These are phyloP conservation scores for Mola mola DNA, from an alignment of 2,113 vertebrate genomes.

Conservation along the genomic window DNA sequence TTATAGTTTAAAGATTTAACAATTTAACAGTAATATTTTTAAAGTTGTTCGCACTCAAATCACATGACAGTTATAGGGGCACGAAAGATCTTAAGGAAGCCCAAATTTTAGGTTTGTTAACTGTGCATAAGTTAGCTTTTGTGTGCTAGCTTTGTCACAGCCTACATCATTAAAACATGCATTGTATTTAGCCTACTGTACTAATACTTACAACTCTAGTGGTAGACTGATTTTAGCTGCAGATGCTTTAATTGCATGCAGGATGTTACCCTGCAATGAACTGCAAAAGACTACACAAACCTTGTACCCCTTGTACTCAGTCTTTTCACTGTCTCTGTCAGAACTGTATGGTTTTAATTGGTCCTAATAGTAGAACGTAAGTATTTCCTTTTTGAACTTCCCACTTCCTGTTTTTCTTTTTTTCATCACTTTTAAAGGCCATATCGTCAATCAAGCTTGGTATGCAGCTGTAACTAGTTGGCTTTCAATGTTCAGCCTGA, in stretches of 20 bases:
- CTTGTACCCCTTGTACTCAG: conserved; percentile 20
- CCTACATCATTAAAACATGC: too few species aligned
- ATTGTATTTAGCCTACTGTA: too few species aligned
- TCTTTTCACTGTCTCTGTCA: conserved; percentile 57
- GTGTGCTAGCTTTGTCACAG: too few species aligned
- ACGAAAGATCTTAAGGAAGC: background rate
- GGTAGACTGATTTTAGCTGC: background rate
- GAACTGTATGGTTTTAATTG: conserved; percentile 62
- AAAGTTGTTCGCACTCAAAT: background rate
- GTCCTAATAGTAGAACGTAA: conserved; percentile 82
- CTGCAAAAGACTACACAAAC: conserved; percentile 24
- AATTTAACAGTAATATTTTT: background rate
- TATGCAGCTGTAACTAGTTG: conserved; percentile 74
- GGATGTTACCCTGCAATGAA: conserved; percentile 18
- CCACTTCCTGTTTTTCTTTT: conserved; percentile 87
- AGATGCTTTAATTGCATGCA: background rate
- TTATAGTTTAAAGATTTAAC: background rate
- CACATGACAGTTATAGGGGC: background rate
- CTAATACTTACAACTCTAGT: background rate
- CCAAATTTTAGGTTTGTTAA: too few species aligned
- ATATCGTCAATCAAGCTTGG: conserved; percentile 74
- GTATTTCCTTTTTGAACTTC: conserved; percentile 88
- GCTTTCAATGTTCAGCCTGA: conserved; percentile 3
- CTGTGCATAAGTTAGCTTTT: too few species aligned
- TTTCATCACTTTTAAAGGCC: conserved; percentile 73